Percentiles rank a stretch among this genome's conserved stretches.
These are phyloP conservation scores for Rhyacophila evoluta DNA, from an alignment of 2,888 invertebrate genomes.

Conservation along the genomic window DNA sequence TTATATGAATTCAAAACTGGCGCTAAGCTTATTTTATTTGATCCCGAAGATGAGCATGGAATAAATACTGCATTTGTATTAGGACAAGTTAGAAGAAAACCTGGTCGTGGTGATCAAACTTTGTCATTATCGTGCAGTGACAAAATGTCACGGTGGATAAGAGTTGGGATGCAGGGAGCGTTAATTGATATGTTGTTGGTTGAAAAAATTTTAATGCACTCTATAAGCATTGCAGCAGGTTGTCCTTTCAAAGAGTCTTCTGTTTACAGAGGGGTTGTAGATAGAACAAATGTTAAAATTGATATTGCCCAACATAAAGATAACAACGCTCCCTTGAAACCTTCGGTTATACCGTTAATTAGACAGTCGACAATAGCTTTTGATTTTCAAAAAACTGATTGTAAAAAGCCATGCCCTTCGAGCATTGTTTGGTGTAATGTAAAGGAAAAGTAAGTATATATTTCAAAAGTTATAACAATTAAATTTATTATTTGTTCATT, in stretches of 20 bases:
- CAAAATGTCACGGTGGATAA: slow-evolving; percentile 91
- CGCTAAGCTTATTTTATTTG: slow-evolving; percentile 74
- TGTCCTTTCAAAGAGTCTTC: slow-evolving; percentile 74
- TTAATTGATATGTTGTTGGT: slow-evolving; percentile 77
- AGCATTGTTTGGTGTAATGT: slow-evolving; percentile 74
- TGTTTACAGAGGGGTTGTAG: slow-evolving; percentile 69
- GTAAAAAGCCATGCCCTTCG: slow-evolving; percentile 69
- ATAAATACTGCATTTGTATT: slow-evolving; percentile 66
- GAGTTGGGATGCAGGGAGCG: slow-evolving; percentile 87
- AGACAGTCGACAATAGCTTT: slow-evolving; percentile 62
- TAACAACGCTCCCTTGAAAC: slow-evolving; percentile 39
- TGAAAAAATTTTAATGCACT: slow-evolving; percentile 76
- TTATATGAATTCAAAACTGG: slow-evolving; percentile 80
- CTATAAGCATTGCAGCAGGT: slow-evolving; percentile 78
- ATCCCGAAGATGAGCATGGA: slow-evolving; percentile 56
- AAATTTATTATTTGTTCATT: too few relatives aligned
- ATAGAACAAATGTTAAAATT: slow-evolving; percentile 57
- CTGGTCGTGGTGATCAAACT: slow-evolving; percentile 90
- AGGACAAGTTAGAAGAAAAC: slow-evolving; percentile 86
- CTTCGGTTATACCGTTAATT: slow-evolving; percentile 57
- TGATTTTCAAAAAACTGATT: slow-evolving; percentile 60
- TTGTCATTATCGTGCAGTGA: slow-evolving; percentile 94
- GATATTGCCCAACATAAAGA: not conserved
- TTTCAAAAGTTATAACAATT: too few relatives aligned
- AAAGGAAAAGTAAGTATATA: slow-evolving; percentile 59